Evolutionary conservation across 2,888 invertebrate species (phyloP).

Genomic region (Trachelus stipa): DNA sequence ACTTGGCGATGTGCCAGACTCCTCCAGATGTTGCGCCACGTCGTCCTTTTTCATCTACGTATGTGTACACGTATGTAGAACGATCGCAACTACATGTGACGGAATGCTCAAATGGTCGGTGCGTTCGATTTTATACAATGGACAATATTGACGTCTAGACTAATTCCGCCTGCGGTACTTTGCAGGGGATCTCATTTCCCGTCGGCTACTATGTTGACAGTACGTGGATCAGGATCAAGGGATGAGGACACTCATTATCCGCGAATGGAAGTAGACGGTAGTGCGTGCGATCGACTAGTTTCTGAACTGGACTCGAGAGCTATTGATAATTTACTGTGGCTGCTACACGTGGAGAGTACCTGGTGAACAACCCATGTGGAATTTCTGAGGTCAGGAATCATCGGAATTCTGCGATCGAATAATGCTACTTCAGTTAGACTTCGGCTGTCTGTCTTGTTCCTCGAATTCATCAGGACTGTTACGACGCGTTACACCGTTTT

Average conservation of each 20-base stretch:
- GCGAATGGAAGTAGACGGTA: background rate
- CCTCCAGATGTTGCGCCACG: constrained; percentile 30
- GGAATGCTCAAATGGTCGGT: background rate
- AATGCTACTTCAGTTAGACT: background rate
- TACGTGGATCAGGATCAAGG: background rate
- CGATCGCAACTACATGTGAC: background rate
- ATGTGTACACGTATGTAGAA: background rate
- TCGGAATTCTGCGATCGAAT: background rate
- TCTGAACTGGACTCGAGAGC: background rate
- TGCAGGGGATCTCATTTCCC: background rate
- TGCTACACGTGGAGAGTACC: background rate
- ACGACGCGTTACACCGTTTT: background rate
- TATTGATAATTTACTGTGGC: background rate
- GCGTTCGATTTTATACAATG: background rate
- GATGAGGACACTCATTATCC: background rate
- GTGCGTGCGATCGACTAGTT: background rate
- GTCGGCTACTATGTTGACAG: background rate
- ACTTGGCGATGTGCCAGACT: constrained; percentile 31
- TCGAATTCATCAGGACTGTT: background rate
- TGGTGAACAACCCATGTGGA: background rate
- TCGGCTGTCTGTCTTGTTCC: background rate
- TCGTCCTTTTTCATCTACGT: constrained; percentile 18
- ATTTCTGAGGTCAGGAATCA: background rate
- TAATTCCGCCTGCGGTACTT: background rate
- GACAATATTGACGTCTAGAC: background rate